Percentiles rank a stretch among this genome's conserved stretches.
Evolutionary conservation across 2,113 vertebrate genomes (phyloP).

Genomic region (Variabilichromis moorii): DNA sequence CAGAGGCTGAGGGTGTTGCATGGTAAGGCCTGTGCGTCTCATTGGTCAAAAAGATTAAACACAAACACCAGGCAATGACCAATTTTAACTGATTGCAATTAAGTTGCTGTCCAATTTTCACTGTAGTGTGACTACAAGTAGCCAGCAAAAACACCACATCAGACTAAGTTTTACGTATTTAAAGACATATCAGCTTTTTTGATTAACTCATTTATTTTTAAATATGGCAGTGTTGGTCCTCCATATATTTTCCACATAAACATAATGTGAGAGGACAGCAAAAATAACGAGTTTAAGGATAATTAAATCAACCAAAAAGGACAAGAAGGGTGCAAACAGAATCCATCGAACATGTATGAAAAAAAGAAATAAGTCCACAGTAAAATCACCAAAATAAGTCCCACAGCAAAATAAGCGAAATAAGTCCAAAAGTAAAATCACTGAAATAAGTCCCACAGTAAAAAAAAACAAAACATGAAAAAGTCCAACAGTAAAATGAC

Average conservation of each 20-base stretch:
- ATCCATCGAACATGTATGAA: neutral
- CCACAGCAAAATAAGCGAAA: neutral
- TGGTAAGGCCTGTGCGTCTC: neutral
- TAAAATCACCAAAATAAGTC: neutral
- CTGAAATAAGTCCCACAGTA: rapidly evolving
- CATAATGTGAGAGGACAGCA: neutral
- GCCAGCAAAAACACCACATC: neutral
- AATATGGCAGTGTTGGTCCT: neutral
- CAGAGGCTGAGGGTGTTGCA: neutral
- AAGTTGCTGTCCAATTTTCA: neutral
- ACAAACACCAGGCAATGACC: neutral
- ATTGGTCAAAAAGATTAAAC: neutral
- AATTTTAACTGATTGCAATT: neutral
- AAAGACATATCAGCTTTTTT: neutral
- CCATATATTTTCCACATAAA: rapidly evolving
- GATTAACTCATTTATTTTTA: neutral
- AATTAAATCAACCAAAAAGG: neutral
- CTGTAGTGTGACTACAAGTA: neutral
- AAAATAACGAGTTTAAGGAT: neutral
- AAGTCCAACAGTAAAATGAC: rapidly evolving
- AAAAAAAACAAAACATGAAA: too few species aligned
- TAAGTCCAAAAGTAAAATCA: neutral
- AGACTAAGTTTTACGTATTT: neutral
- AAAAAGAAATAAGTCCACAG: rapidly evolving
- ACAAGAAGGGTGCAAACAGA: neutral